Evolutionary conservation across 2,888 invertebrate genomes (phyloP).

Genomic region (Agrotis segetum): DNA sequence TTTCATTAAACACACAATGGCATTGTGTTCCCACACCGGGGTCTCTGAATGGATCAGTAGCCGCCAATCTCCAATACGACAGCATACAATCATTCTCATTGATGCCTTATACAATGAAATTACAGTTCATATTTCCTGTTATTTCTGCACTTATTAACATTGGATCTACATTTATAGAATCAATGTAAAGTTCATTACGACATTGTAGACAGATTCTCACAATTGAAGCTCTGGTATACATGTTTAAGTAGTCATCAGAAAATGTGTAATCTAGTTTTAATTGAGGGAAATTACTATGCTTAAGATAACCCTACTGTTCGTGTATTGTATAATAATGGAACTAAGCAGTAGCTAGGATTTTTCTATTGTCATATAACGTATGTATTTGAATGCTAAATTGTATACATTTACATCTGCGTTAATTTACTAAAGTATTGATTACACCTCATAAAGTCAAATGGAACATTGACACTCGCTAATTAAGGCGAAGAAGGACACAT

Average conservation of each 20-base stretch:
- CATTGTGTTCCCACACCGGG: constrained; percentile 72
- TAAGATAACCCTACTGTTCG: not conserved
- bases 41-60: constrained; percentile 67
- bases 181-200: constrained; percentile 43
- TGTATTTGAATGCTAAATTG: too few relatives aligned
- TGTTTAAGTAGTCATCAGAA: constrained; percentile 31
- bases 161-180: constrained; percentile 51
- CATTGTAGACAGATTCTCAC: constrained; percentile 45
- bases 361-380: not conserved
- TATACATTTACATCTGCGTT: not conserved
- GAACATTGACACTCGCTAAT: constrained; percentile 12
- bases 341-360: not conserved
- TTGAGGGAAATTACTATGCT: constrained; percentile 24
- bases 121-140: constrained; percentile 78
- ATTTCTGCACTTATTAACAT: constrained; percentile 64
- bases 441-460: constrained; percentile 11
- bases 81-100: constrained; percentile 76
- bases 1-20: constrained; percentile 73
- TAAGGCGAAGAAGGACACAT: constrained; percentile 12
- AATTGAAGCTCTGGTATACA: constrained; percentile 21
- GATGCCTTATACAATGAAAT: constrained; percentile 74
- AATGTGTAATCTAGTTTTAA: constrained; percentile 52
- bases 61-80: constrained; percentile 58
- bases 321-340: not conserved
- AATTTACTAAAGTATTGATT: not conserved